phyloP scores from a whole-genome alignment of 2,888 invertebrate genomes.

The Gortyna flavago region DNA sequence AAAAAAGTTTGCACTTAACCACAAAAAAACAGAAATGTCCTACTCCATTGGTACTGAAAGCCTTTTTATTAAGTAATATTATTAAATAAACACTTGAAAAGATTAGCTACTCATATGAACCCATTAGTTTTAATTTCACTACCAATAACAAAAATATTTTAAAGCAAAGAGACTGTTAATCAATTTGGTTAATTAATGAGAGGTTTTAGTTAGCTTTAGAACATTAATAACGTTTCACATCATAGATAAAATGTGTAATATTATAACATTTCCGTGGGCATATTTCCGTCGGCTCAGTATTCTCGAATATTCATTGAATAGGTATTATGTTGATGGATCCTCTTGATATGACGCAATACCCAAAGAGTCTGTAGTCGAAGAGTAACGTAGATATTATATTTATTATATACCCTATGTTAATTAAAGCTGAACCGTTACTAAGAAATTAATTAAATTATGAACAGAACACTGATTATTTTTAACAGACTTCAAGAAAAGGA shows the following conservation, averaged over 20 bases:
- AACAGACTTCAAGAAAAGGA: too few species aligned
- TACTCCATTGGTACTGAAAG: background rate
- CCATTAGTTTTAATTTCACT: constrained; percentile 4
- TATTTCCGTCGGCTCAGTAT: constrained; percentile 21
- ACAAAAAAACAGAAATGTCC: background rate
- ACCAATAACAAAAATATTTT: constrained; percentile 1
- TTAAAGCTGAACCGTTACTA: background rate
- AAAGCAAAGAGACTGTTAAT: constrained; percentile 9
- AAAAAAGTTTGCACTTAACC: background rate
- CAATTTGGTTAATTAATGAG: constrained; percentile 22
- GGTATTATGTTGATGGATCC: constrained; percentile 37
- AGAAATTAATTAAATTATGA: background rate
- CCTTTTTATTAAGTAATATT: background rate
- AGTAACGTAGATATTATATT: background rate
- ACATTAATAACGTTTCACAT: constrained; percentile 39
- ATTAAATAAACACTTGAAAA: background rate
- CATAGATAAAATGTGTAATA: constrained; percentile 31
- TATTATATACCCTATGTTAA: background rate
- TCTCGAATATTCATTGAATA: constrained; percentile 42
- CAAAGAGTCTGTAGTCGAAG: background rate
- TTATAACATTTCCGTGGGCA: constrained; percentile 21
- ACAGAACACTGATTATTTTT: background rate
- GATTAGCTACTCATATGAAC: background rate
- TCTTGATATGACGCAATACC: constrained; percentile 12
- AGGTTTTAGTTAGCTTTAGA: constrained; percentile 27